Percentiles rank a stretch among this genome's conserved stretches.
These are phyloP conservation scores for Anastrepha ludens DNA, from an alignment of 1,140 invertebrate genomes.

Conservation along the genomic window DNA sequence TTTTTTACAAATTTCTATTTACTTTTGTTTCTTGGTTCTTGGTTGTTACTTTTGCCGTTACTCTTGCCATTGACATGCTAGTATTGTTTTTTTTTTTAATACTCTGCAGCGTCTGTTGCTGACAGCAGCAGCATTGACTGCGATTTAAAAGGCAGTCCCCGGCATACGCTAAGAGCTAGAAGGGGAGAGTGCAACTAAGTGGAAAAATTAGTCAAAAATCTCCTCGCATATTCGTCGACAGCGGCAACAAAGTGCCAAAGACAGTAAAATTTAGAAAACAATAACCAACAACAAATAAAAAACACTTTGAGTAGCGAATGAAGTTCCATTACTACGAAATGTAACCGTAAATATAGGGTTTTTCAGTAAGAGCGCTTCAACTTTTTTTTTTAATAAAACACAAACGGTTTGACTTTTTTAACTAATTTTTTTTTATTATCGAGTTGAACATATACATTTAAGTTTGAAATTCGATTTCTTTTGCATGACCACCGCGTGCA, in stretches of 20 bases:
- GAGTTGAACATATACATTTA: too few relatives aligned
- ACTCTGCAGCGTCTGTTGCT: conserved; percentile 15
- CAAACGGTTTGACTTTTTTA: too few relatives aligned
- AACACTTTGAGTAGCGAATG: neutral
- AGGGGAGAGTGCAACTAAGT: conserved; percentile 67
- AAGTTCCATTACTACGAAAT: neutral
- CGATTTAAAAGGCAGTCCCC: conserved; percentile 64
- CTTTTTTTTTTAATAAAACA: too few relatives aligned
- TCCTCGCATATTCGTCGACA: conserved; percentile 53
- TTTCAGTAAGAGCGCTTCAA: too few relatives aligned
- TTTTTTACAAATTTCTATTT: neutral
- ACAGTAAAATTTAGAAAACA: neutral
- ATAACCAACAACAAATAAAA: neutral
- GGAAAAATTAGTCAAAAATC: conserved; percentile 71
- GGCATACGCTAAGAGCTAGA: neutral
- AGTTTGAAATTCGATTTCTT: too few relatives aligned
- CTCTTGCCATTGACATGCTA: neutral
- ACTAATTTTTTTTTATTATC: too few relatives aligned
- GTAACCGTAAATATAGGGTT: neutral
- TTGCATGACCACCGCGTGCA: too few relatives aligned
- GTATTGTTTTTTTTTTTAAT: conserved; percentile 33
- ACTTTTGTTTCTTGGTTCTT: neutral
- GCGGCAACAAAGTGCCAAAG: neutral
- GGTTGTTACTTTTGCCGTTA: neutral
- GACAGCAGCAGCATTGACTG: conserved; percentile 59